phyloP scores from a whole-genome alignment of 2,113 vertebrate species.

The Chaetorhynchus papuensis region DNA sequence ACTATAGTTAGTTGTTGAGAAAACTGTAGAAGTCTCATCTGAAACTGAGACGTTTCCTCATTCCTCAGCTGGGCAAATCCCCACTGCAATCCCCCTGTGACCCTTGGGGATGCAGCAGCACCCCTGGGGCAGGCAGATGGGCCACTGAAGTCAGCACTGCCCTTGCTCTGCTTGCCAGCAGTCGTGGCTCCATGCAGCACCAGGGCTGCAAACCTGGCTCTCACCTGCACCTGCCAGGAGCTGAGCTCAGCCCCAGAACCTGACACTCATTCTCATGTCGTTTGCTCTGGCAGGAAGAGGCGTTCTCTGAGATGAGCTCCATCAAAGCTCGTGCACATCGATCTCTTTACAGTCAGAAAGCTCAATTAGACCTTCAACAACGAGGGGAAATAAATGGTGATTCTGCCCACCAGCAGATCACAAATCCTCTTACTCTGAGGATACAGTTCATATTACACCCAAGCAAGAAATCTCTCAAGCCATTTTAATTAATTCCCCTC shows the following conservation, averaged over 20 bases:
- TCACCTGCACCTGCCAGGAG: background rate
- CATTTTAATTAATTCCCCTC: background rate
- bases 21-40: background rate
- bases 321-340: background rate
- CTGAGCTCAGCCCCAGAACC: background rate
- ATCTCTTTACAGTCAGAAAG: background rate
- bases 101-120: background rate
- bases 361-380: background rate
- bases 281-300: background rate
- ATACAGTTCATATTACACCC: background rate
- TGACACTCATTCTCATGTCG: background rate
- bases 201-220: background rate
- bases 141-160: background rate
- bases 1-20: background rate
- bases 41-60: background rate
- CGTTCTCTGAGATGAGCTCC: background rate
- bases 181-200: accelerated
- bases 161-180: background rate
- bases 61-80: background rate
- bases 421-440: background rate
- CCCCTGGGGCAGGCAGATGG: background rate
- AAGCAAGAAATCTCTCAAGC: background rate
- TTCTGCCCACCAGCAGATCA: background rate
- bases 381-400: background rate
- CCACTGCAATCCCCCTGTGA: accelerated